Base-by-base conservation (phyloP, 1,140 invertebrate species). In the Apocrypta bakeri region DNA sequence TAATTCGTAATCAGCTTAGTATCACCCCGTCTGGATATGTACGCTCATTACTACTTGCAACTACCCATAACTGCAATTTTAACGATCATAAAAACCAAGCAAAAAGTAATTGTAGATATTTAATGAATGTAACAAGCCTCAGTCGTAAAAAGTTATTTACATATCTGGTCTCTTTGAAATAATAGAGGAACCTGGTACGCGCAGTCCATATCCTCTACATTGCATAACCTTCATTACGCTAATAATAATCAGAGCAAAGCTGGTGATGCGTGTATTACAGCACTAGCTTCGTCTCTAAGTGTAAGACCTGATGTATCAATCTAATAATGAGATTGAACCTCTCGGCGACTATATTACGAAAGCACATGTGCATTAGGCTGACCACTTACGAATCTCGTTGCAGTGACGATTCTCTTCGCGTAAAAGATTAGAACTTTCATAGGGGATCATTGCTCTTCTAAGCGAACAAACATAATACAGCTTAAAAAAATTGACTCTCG, bases 281-380 rank as follows among this genome's bases (percentile, higher is more conserved):
- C 61, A 9, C 12, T 31, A 42, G 3, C 2, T 21, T 7, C 48
- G 56, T 64, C 74, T 76, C 42, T 29, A 9, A 17, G 11, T 33
- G n/a, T n/a, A n/a, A n/a, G n/a, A n/a, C n/a, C 40, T 68, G 29
- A 12, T 37, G 17, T 42, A 79, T 79, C 25, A 71, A 27, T 2
- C 17, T 79, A 79, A 71, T 79, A 79, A 71, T 61, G 42, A 79
- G 29, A 24, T 69, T 69, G 12, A 56, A 33, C 8, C 29, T 12
- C n/a, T 48, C 17, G 37, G 73, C 0, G 14, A n/a, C 3, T 6
- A 17, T 56, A 56, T 21, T 7, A 12, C 12, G 11, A 14, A 12
- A 42, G 40, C 40, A 14, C 29, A 61, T 17, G 12, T 75, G 27
- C 73, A 63, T 24, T 64, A 63, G 2, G 27, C 33, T 76, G 74